Conservation (phyloP, 2,888 invertebrate genomes). For the Paralinhomoeus sp. region DNA sequence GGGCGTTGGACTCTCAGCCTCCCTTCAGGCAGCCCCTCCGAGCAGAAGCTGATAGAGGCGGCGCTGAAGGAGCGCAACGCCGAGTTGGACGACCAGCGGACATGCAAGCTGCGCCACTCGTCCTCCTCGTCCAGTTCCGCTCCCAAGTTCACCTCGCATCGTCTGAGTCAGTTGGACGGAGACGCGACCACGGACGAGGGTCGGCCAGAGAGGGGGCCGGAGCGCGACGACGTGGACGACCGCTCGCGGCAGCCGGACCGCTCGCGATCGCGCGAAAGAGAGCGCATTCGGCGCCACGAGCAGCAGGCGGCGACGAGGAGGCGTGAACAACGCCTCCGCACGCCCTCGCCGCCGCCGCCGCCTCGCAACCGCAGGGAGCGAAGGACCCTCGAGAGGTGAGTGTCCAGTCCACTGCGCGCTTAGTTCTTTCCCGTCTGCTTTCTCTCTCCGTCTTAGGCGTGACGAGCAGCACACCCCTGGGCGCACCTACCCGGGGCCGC, state of each 20-base stretch:
- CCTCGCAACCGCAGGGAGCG: neutral
- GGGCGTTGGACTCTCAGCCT: no score
- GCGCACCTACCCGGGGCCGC: neutral
- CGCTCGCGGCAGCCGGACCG: neutral
- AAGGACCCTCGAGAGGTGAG: no score
- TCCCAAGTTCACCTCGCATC: neutral
- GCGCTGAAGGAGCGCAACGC: neutral
- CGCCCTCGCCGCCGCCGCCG: neutral
- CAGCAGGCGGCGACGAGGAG: no score
- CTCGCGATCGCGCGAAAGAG: neutral
- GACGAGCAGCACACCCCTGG: neutral
- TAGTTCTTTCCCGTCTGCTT: no score
- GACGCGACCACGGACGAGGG: neutral
- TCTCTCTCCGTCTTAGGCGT: no score
- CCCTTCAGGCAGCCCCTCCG: neutral
- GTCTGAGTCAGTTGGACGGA: neutral
- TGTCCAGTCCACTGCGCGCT: no score
- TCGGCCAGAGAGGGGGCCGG: neutral
- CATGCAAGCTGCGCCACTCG: neutral
- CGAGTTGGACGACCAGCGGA: constrained; percentile 1
- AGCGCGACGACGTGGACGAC: neutral
- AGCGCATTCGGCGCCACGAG: neutral
- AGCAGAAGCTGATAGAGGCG: neutral
- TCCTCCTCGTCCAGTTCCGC: neutral
- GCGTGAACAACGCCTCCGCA: neutral